Base-by-base conservation (phyloP, 2,888 invertebrate species). In the Diabrotica balteata region DNA sequence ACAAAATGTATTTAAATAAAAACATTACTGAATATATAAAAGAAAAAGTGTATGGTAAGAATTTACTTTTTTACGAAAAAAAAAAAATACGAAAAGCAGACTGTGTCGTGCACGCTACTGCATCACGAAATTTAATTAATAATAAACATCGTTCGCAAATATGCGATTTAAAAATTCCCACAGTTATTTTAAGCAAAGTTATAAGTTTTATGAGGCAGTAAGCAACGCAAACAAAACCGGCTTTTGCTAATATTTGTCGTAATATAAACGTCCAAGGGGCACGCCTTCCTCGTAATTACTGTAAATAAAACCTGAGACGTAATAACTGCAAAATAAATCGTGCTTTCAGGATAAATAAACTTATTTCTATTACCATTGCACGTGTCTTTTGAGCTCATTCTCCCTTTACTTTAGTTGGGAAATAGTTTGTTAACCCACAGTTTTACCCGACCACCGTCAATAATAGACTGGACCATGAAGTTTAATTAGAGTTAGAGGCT, bases 321-420 rank as follows among this genome's bases (percentile, higher is more conserved):
- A 71, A 74, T 74, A 71, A 72, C 69, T 49, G 65, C 51, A 62
- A 55, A 70, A 72, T 72, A 71, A 72, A 74, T 74, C 72, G 61
- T 66, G 66, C 68, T 70, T 53, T 59, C 58, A 60, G 69, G 49
- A 69, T 70, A 69, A 72, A 70, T 65, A 70, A 67, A 68, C 64
- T 60, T 67, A 72, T 68, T 70, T 62, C 45, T 8, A 44, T 44
- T 44, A 57, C 9, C 11, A 57, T n/a, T 57, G 55, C 55, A 67
- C 67, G 67, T 67, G 67, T 67, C 43, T 50, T 66, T 46, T 32
- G 47, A 44, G 17, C 55, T 54, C n/a, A 45, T 57, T 57, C 43
- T 57, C n/a, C 45, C 17, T 57, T 45, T 45, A 45, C 32, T 32
- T 32, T 32, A 4, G 32, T 32, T 4, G 32, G 32, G 32, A 32